Evolutionary conservation across 1,140 invertebrate genomes (phyloP), one percentile per base, ranked within the genome.

Genomic region (Pseudomyrmex flavicornis): DNA sequence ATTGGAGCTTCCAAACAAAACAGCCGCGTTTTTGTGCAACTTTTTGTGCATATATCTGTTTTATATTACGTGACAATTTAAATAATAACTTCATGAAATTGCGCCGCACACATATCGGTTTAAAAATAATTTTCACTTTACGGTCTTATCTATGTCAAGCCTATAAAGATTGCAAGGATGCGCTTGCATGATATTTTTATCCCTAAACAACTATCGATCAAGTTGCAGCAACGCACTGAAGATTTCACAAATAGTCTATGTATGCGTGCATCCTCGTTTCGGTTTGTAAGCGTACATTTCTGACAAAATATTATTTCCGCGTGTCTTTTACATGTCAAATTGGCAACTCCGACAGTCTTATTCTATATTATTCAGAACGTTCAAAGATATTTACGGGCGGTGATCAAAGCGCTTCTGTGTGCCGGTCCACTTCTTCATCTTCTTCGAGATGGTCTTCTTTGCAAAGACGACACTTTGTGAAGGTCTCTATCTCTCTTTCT

Each of bases 141-240:
- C 20, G 20, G 15, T 22, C 15, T 70, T 44, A 17, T 35, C 59
- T 13, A 15, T 10, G 44, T 79, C 20, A 9, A 20, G 17, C 22
- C 44, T 61, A 80, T 61, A 72, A 48, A n/a, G 66, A 35, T 59
- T 44, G 54, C 54, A 20, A 52, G 44, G 54, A 72, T 20, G 54
- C 65, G 68, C 54, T 59, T n/a, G 56, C 20, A 44, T 20, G 76
- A 35, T 80, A 80, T 80, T 80, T 80, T 80, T 80, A 80, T 80
- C 76, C 46, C 44, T 69, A 72, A 66, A 72, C 66, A 46, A 10
- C 9, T 59, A 80, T 80, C 76, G 76, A 80, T 80, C 65, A 80
- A 61, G 66, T 58, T 35, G 66, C 44, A 80, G 72, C 26, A 59
- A 59, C 46, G n/a, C 52, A 35, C 63, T 35, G 66, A 59, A 56